Evolutionary conservation across 2,888 invertebrate genomes (phyloP).

Genomic region (Ennomos fuscantarius): DNA sequence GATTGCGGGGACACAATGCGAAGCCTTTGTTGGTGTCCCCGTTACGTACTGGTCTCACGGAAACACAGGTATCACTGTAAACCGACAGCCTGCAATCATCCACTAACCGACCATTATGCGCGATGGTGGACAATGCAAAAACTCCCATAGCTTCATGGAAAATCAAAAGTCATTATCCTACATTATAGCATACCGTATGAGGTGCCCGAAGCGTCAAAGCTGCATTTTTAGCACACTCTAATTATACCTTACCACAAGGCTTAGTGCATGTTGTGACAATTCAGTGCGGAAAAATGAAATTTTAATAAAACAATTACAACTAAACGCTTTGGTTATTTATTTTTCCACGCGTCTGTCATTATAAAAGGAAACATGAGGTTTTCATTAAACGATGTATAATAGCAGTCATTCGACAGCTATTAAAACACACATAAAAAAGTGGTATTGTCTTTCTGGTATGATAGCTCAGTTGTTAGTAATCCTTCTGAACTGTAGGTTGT

Average conservation of each 20-base stretch:
- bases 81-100: conserved; percentile 70
- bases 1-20: conserved; percentile 51
- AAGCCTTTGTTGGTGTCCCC: conserved; percentile 71
- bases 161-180: conserved; percentile 68
- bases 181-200: conserved; percentile 57
- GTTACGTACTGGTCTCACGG: conserved; percentile 64
- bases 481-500: too few relatives aligned
- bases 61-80: conserved; percentile 67
- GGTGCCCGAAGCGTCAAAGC: conserved; percentile 45
- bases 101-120: conserved; percentile 66
- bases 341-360: conserved; percentile 35
- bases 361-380: conserved; percentile 28
- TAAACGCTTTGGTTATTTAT: conserved; percentile 28
- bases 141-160: conserved; percentile 68
- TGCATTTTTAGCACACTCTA: conserved; percentile 54
- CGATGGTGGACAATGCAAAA: conserved; percentile 72
- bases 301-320: conserved; percentile 45
- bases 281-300: conserved; percentile 32
- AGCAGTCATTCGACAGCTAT: conserved; percentile 23
- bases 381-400: conserved; percentile 27
- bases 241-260: conserved; percentile 10
- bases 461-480: neutral
- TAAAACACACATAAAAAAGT: conserved; percentile 10
- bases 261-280: conserved; percentile 42
- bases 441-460: conserved; percentile 3